Conservation (phyloP, 35 echinoderm and acorn worm genomes). For the Ptychodera flava region DNA sequence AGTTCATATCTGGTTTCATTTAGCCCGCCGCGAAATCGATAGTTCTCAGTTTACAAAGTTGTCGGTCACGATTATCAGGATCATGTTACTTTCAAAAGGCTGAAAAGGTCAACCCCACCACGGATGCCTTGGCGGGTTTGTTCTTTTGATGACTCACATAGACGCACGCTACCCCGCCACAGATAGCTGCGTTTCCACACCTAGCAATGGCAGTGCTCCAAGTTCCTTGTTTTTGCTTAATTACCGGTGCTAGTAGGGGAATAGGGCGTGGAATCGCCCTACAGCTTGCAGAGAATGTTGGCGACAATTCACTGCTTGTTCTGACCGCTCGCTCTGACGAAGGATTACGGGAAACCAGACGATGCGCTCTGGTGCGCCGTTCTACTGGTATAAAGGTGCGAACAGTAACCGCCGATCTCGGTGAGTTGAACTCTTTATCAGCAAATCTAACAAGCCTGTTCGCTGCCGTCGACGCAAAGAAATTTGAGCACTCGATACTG, state of each 20-base stretch:
- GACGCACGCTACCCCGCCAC: too few relatives aligned
- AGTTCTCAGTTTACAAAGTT: too few relatives aligned
- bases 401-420: neutral
- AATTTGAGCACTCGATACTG: neutral
- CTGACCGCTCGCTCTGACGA: neutral
- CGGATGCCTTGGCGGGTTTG: too few relatives aligned
- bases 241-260: constrained; percentile 11
- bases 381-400: neutral
- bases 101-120: too few relatives aligned
- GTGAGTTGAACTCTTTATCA: neutral
- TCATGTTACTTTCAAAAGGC: too few relatives aligned
- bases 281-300: constrained; percentile 5
- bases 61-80: too few relatives aligned
- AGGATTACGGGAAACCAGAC: neutral
- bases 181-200: too few relatives aligned
- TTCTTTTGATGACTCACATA: too few relatives aligned
- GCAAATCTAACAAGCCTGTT: neutral
- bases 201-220: neutral
- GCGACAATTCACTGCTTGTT: neutral
- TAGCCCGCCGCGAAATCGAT: too few relatives aligned
- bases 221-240: constrained; percentile 3
- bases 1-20: too few relatives aligned
- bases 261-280: constrained; percentile 14
- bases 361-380: neutral
- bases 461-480: neutral